Base-by-base conservation (phyloP, 1,140 invertebrate species). In the Galendromus occidentalis region DNA sequence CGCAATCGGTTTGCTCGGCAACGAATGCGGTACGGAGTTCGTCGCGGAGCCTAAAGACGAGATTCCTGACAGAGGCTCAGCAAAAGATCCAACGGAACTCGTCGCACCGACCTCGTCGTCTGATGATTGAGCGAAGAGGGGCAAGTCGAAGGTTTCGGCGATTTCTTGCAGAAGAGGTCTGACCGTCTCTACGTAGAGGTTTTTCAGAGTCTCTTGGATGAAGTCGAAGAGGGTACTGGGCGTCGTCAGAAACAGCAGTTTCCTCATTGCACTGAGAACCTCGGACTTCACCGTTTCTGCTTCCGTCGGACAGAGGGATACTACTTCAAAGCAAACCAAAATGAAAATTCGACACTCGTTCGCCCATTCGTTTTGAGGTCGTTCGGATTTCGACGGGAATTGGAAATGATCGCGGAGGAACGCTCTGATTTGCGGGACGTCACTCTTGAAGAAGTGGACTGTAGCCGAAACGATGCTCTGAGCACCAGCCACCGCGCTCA, bases 91-190 rank as follows among this genome's bases (percentile, higher is more conserved):
- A 4, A 59, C 9, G 4, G 51, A 59, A 22, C 51, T 59, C 9
- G 14, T 22, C 4, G 33, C 33, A 4, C 9, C 33, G 33, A 39
- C 9, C 22, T 59, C 51, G 14, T 59, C 51, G 6, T 59, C 51
- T 17, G 25, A 18, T 14, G 45, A 59, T 14, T 59, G n/a, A 14
- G 51, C 25, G 22, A 59, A 59, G n/a, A 59, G 51, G 4, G 51
- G 51, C 51, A 59, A 59, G 33, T 59, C 51, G 33, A 59, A 59
- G n/a, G 25, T 33, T 2, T 59, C 51, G 14, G 51, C 51, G 33
- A 59, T 17, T 29, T 59, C 51, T 22, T 59, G n/a, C 14, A 59
- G 20, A 2, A 59, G 51, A 14, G 51, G 51, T n/a, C 20, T 25
- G n/a, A 59, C 51, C 2, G 14, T 25, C 9, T 59, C 51, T 2